Conservation (phyloP, 2,888 invertebrate species). For the Onthophagus sagittarius region DNA sequence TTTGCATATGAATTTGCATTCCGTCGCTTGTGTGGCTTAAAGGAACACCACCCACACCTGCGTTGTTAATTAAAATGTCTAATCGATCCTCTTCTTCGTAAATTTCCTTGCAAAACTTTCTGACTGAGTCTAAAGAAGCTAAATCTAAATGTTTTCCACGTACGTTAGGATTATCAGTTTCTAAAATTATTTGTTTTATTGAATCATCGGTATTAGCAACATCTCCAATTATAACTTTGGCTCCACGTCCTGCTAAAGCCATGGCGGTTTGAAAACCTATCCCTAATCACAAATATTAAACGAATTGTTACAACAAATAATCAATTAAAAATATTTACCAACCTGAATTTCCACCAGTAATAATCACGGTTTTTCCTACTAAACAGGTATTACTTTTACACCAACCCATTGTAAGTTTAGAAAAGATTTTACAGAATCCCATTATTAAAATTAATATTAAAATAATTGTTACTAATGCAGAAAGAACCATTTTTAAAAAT, state of each 20-base stretch:
- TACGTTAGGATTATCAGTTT: conserved; percentile 43
- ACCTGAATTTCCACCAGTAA: conserved; percentile 74
- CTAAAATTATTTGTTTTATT: conserved; percentile 37
- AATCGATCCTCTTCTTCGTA: conserved; percentile 52
- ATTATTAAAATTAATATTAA: neutral
- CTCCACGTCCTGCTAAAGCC: conserved; percentile 51
- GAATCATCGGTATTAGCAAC: conserved; percentile 39
- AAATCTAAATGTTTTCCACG: conserved; percentile 51
- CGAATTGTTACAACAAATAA: neutral
- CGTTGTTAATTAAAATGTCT: conserved; percentile 64
- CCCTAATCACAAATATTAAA: conserved; percentile 35
- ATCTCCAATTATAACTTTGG: conserved; percentile 54
- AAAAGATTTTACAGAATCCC: neutral
- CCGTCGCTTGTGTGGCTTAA: conserved; percentile 57
- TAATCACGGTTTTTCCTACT: conserved; percentile 75
- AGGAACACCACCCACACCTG: conserved; percentile 53
- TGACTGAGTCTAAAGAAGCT: conserved; percentile 53
- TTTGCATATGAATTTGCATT: conserved; percentile 59
- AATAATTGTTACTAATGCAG: neutral
- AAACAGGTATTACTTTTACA: conserved; percentile 14
- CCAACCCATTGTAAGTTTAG: conserved; percentile 1
- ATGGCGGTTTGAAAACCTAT: conserved; percentile 48
- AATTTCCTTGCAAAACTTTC: conserved; percentile 59
- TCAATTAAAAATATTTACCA: neutral
- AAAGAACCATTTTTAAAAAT: neutral